These are phyloP conservation scores for Temnothorax curvispinosus DNA, from an alignment of 1,140 invertebrate genomes.

Conservation along the genomic window DNA sequence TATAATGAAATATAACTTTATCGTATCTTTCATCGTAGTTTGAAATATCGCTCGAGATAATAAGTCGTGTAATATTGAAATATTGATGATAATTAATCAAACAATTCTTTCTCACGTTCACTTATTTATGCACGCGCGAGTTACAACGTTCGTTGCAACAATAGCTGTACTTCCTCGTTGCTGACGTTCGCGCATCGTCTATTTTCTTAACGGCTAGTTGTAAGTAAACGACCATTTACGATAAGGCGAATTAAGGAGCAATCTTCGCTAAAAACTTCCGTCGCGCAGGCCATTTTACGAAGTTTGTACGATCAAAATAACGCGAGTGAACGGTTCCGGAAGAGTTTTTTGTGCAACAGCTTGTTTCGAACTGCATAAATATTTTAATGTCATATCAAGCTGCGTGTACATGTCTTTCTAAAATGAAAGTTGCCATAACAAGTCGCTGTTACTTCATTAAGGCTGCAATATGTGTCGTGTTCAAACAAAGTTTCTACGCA, in stretches of 20 bases:
- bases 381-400: not conserved
- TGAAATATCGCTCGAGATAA: not conserved
- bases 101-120: not conserved
- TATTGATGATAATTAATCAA: not conserved
- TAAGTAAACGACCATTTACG: not conserved
- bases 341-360: not conserved
- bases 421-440: constrained; percentile 6
- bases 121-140: not conserved
- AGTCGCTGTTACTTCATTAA: not conserved
- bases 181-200: not conserved
- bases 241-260: not conserved
- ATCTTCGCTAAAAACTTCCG: not conserved
- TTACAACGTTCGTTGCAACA: not conserved
- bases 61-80: not conserved
- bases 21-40: not conserved
- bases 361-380: not conserved
- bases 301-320: not conserved
- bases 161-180: not conserved
- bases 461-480: not conserved
- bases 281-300: not conserved
- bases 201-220: not conserved
- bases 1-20: not conserved
- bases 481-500: not conserved
- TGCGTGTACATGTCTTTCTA: too few relatives aligned
- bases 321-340: not conserved